Base-by-base conservation (phyloP, 2,888 invertebrate species). In the Melieria crassipennis region DNA sequence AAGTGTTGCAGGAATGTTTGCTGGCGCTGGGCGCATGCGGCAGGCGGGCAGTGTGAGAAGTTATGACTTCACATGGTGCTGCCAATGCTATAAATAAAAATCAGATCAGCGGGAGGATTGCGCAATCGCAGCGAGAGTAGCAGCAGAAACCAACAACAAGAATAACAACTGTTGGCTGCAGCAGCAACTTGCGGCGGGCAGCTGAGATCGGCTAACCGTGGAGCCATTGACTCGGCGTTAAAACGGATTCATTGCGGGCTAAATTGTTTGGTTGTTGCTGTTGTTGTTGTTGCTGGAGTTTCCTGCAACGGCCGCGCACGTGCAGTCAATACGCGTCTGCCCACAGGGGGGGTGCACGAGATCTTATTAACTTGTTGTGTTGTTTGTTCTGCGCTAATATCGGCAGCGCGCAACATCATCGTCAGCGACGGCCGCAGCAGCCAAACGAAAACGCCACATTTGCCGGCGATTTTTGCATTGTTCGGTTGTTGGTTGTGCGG, bases 101-200 rank as follows among this genome's bases (percentile, higher is more conserved):
- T 83, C 83, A 82, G 84, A 81, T 78, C 82, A 82, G 83, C 81
- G 79, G 80, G 81, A 79, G 81, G 78, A 84, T 84, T 84, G 84
- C 84, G 84, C 84, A 84, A 84, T 83, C 79, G 82, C 79, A 76
- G 42, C 16, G 46, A 11, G 58, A 50, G n/a, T 56, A 56, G 52
- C 30, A n/a, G 72, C 56, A 46, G 63, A 70, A 50, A 61, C 52
- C 47, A 48, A 56, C 52, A 56, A 11, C 52, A 61, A 16, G 7
- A 46, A 64, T 56, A 64, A 43, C 6, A n/a, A 50, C 61, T 58
- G 65, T 56, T 64, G 66, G 42, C 61, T 52, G 42, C 62, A 70
- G 9, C 72, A 71, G 70, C 62, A 69, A 73, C 65, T 71, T 60
- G 65, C 42, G 61, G 67, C 68, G 64, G 60, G 65, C 57, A 69